Evolutionary conservation across 2,113 vertebrate species (phyloP), one percentile per base, ranked within the genome.

Genomic region (Scophthalmus maximus): DNA sequence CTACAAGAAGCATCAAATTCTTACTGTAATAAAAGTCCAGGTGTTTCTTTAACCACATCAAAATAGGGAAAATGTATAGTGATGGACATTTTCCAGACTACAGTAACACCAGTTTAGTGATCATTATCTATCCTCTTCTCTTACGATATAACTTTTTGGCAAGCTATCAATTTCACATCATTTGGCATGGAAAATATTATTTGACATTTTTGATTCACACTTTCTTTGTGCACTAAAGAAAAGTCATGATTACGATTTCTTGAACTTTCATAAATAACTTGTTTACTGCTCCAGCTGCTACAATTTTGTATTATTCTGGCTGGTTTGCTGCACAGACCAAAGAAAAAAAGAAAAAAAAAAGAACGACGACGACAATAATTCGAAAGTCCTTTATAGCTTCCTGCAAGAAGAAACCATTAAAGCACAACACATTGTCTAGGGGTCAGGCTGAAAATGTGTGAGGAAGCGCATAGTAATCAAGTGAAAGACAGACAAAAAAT

Each of bases 381-480:
- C 77, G 61, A 91, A 90, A 91, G 73, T 64, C 38, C 83, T 93
- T 93, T 92, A 93, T 91, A 89, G 91, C 70, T 93, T 94, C 92
- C 92, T 92, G 86, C 69, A 89, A 90, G 75, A 86, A 80, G 85
- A 88, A 90, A 78, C 81, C 69, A 90, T 87, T 89, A 87, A 85
- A 79, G 66, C 70, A 30, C 61, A 85, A 78, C 49, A 67, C 83
- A 89, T 92, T 93, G 91, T 93, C 82, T 85, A 53, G 47, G 73
- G 69, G 71, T 81, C 84, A 66, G 81, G 27, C 73, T 84, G 78
- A 79, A 91, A 91, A 92, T 86, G 85, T 89, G 80, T 76, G 66
- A 91, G 92, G 93, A 94, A 94, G 87, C 76, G 38, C 84, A 88
- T 87, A 85, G 81, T 90, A 90, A 93, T 93, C 88, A 89, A 90